Evolutionary conservation across 2,113 vertebrate species (phyloP).

Genomic region (Orthonyx spaldingii): DNA sequence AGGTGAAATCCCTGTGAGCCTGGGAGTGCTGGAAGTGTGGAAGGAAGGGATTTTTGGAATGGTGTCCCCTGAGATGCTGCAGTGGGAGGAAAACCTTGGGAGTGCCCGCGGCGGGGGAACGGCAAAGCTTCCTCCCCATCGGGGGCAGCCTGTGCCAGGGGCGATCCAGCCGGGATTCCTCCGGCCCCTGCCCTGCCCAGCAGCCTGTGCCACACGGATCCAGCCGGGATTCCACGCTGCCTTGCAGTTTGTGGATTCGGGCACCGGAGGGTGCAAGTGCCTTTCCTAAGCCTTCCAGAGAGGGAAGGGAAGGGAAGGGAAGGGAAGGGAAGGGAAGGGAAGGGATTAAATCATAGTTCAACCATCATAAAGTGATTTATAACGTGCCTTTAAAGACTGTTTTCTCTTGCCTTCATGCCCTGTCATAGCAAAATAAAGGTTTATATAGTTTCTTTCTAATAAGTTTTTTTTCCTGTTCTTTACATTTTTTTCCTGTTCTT

Average conservation of each 20-base stretch:
- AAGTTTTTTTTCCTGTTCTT: too few species aligned
- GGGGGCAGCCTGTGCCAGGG: neutral
- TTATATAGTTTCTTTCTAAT: too few species aligned
- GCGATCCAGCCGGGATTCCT: neutral
- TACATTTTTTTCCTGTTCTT: too few species aligned
- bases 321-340: too few species aligned
- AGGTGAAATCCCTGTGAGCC: accelerated
- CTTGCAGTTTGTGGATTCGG: neutral
- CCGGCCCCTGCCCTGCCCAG: too few species aligned
- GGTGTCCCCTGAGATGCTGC: neutral
- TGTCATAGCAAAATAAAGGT: too few species aligned
- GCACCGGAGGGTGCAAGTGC: too few species aligned
- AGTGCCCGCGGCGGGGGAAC: accelerated
- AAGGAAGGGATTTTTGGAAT: neutral
- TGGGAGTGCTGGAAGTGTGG: neutral
- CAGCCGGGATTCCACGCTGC: neutral
- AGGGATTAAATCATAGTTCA: too few species aligned
- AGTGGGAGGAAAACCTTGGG: neutral
- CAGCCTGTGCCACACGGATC: neutral
- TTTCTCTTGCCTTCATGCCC: too few species aligned
- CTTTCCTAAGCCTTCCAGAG: neutral
- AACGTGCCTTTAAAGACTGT: too few species aligned
- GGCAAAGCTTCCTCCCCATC: neutral
- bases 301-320: neutral
- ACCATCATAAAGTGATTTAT: too few species aligned